Conservation (phyloP, 2,113 vertebrate species). For the Xiphias gladius region DNA sequence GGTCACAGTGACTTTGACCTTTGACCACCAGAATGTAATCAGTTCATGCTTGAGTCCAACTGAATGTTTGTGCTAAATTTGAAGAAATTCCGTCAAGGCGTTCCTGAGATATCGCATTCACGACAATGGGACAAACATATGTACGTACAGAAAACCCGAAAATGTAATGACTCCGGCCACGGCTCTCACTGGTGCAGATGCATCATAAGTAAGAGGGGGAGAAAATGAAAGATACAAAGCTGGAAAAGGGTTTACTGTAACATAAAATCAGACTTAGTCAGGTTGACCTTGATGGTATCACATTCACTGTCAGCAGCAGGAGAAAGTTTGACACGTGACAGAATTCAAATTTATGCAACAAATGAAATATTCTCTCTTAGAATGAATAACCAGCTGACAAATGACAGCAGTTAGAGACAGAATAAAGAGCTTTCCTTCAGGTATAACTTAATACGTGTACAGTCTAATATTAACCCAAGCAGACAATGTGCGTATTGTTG, state of each 20-base stretch:
- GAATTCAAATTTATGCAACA: slow-evolving; percentile 31
- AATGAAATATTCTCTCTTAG: slow-evolving; percentile 23
- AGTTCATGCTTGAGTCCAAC: too few relatives aligned
- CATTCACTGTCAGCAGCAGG: slow-evolving; percentile 16
- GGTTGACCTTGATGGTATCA: slow-evolving; percentile 43
- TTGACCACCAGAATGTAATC: too few relatives aligned
- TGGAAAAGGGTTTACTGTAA: slow-evolving; percentile 21
- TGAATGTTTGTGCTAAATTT: too few relatives aligned
- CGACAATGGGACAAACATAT: too few relatives aligned
- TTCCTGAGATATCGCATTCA: too few relatives aligned
- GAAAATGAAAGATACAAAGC: slow-evolving; percentile 45
- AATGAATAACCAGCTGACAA: slow-evolving; percentile 39
- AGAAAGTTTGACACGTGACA: slow-evolving; percentile 31
- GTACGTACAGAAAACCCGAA: too few relatives aligned
- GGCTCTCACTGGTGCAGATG: too few relatives aligned
- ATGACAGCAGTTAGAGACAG: slow-evolving; percentile 28
- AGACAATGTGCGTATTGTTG: slow-evolving; percentile 35
- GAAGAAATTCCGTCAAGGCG: too few relatives aligned
- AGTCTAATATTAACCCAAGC: slow-evolving; percentile 39
- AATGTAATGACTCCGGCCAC: too few relatives aligned
- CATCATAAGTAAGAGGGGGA: slow-evolving; percentile 25
- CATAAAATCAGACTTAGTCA: slow-evolving; percentile 42
- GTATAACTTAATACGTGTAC: slow-evolving; percentile 43
- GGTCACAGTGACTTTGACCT: too few relatives aligned
- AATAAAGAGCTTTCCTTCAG: slow-evolving; percentile 17